These are phyloP conservation scores for Pectinophora gossypiella DNA, from an alignment of 1,140 invertebrate genomes.

Conservation along the genomic window DNA sequence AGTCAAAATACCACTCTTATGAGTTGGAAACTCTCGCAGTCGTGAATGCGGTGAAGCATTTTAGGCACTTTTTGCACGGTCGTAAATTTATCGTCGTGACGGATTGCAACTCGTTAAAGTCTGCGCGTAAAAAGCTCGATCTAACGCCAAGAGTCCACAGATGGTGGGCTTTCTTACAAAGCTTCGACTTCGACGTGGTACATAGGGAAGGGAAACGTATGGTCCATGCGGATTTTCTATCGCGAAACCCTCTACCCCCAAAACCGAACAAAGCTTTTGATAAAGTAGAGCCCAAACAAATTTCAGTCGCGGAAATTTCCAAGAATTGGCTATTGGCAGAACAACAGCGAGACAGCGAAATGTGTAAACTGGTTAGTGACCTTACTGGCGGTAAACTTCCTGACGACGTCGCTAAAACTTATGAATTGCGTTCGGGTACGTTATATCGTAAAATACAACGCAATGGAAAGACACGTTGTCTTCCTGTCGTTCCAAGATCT, in stretches of 20 bases:
- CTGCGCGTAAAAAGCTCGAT: background rate
- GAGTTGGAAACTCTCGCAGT: constrained; percentile 1
- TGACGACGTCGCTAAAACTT: constrained; percentile 14
- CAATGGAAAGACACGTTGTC: constrained; percentile 15
- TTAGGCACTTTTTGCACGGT: background rate
- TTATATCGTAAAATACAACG: constrained; percentile 22
- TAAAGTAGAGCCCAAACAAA: constrained; percentile 12
- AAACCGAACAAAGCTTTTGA: background rate
- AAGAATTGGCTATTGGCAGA: constrained; percentile 22
- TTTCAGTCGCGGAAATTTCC: constrained; percentile 17
- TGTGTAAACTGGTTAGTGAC: constrained; percentile 11
- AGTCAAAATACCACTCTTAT: background rate
- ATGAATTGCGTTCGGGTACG: constrained; percentile 15
- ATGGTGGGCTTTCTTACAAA: background rate
- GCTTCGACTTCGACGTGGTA: background rate
- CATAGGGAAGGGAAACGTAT: background rate
- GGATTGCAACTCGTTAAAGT: background rate
- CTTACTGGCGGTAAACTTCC: constrained; percentile 10
- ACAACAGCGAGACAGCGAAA: constrained; percentile 19
- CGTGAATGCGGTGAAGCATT: background rate
- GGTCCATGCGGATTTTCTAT: background rate
- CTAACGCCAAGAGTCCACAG: background rate
- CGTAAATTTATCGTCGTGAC: background rate
- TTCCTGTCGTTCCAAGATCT: constrained; percentile 35
- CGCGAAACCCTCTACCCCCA: background rate